Evolutionary conservation across 2,797 vertebrate species (phyloP).

Genomic region (Lagocephalus sceleratus): DNA sequence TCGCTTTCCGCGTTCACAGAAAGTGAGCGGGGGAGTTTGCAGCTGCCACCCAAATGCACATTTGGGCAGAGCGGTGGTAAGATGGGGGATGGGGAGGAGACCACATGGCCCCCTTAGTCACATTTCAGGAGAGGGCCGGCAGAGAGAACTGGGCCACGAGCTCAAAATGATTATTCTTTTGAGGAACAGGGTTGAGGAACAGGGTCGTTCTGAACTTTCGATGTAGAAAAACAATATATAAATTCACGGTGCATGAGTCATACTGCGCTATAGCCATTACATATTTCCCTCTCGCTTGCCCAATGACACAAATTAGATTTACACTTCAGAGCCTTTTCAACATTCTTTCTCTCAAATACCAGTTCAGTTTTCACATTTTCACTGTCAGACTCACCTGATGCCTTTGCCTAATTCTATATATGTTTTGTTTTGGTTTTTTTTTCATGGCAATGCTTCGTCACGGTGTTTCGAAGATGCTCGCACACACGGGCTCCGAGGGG

Average conservation of each 20-base stretch:
- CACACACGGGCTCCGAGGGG: constrained; percentile 54
- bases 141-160: neutral
- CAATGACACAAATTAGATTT: no score
- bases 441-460: constrained; percentile 21
- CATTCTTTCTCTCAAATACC: no score
- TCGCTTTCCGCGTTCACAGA: constrained; percentile 43
- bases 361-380: neutral
- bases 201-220: constrained; percentile 12
- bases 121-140: constrained; percentile 29
- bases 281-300: no score
- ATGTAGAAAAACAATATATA: neutral
- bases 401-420: neutral
- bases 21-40: constrained; percentile 60
- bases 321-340: no score
- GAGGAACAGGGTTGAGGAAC: no score
- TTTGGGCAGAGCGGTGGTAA: constrained; percentile 55
- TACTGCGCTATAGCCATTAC: no score
- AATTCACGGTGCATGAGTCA: neutral
- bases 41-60: constrained; percentile 71
- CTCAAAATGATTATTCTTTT: constrained; percentile 25
- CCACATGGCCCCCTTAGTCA: constrained; percentile 65
- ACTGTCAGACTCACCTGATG: constrained; percentile 8
- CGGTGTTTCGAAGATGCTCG: constrained; percentile 34
- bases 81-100: constrained; percentile 34
- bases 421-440: neutral